A percentile compares a stretch with the other conserved stretches of the same genome.
Conservation (phyloP, 2,888 invertebrate genomes). For the Lucinisca nassula region DNA sequence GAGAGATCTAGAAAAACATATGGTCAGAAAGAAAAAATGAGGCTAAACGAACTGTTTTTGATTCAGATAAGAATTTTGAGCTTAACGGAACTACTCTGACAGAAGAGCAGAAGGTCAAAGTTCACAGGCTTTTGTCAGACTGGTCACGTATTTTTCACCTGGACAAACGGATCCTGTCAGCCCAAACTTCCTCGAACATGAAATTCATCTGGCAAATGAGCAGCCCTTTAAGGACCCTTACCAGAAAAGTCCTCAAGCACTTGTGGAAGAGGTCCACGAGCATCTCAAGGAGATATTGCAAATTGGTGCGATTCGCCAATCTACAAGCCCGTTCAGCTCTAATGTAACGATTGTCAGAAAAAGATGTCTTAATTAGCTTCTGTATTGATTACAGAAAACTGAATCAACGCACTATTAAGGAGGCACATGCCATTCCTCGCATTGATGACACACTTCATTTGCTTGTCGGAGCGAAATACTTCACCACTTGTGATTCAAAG, state of each 20-base stretch:
- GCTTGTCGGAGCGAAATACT: slow-evolving; percentile 25
- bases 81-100: slow-evolving; percentile 5
- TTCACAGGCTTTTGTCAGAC: background rate
- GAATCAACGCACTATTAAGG: slow-evolving; percentile 27
- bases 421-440: no score
- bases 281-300: slow-evolving; percentile 41
- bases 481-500: no score
- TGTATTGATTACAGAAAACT: slow-evolving; percentile 36
- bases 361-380: slow-evolving; percentile 26
- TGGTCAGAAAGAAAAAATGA: background rate
- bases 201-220: slow-evolving; percentile 27
- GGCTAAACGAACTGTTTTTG: background rate
- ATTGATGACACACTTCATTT: no score
- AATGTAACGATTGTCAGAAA: slow-evolving; percentile 36
- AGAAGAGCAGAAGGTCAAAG: background rate
- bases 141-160: slow-evolving; percentile 30
- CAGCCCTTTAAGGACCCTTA: slow-evolving; percentile 34
- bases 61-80: background rate
- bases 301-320: slow-evolving; percentile 27
- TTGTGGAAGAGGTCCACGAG: slow-evolving; percentile 32
- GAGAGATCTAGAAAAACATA: background rate
- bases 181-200: slow-evolving; percentile 17
- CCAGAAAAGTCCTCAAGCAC: slow-evolving; percentile 14
- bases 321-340: slow-evolving; percentile 25
- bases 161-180: slow-evolving; percentile 12